Conservation (phyloP, 2,888 invertebrate genomes). For the Sphinx pinastri region DNA sequence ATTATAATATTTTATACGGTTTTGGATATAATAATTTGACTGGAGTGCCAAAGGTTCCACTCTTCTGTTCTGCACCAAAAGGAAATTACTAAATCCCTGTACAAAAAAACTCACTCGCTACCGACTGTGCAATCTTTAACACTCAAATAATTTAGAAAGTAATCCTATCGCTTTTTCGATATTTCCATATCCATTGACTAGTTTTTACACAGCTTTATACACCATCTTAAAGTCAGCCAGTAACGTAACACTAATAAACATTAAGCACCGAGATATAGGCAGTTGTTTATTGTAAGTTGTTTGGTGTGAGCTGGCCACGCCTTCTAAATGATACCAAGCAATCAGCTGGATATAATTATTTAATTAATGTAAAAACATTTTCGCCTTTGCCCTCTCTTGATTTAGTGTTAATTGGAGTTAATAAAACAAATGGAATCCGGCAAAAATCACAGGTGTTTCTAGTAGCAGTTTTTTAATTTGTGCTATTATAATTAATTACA, state of each 20-base stretch:
- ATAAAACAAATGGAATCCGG: constrained; percentile 43
- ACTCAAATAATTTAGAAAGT: background rate
- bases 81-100: constrained; percentile 9
- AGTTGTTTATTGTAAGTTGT: constrained; percentile 62
- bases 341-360: constrained; percentile 71
- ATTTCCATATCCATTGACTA: constrained; percentile 12
- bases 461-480: background rate
- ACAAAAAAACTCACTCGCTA: constrained; percentile 14
- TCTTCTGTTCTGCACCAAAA: background rate
- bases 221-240: background rate
- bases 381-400: constrained; percentile 63
- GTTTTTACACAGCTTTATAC: background rate
- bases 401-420: constrained; percentile 63
- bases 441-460: background rate
- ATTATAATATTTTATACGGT: background rate
- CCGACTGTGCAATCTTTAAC: constrained; percentile 24
- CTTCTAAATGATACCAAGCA: constrained; percentile 62
- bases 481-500: too few relatives aligned
- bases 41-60: background rate
- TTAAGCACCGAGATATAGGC: background rate
- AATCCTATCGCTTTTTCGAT: constrained; percentile 23
- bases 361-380: constrained; percentile 74
- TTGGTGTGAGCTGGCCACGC: constrained; percentile 76
- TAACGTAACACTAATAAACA: background rate
- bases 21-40: background rate